These are phyloP conservation scores for Homarus gammarus DNA, from an alignment of 2,888 invertebrate species.

Conservation along the genomic window DNA sequence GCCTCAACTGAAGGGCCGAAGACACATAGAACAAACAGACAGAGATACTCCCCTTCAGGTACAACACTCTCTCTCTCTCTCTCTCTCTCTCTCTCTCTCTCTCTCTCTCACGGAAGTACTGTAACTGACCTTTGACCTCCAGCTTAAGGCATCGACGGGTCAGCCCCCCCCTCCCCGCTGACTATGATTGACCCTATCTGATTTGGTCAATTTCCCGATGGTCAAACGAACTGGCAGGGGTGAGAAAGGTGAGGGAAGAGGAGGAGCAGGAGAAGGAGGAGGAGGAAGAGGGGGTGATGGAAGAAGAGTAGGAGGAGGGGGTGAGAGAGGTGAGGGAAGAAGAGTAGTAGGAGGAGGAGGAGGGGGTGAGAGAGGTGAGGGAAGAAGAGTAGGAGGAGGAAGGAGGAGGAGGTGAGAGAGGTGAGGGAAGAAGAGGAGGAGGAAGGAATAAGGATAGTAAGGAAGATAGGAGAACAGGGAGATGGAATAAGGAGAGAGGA, in stretches of 20 bases:
- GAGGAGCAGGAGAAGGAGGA: neutral
- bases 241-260: neutral
- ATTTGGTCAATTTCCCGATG: neutral
- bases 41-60: too few species aligned
- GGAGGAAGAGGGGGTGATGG: neutral
- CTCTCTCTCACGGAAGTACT: neutral
- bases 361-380: neutral
- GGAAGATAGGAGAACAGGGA: too few species aligned
- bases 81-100: neutral
- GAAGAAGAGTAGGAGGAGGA: neutral
- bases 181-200: neutral
- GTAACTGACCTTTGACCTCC: neutral
- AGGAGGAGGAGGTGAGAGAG: neutral
- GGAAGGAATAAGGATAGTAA: neutral
- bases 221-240: neutral
- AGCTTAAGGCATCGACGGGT: neutral
- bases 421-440: neutral
- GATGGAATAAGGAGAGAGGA: neutral
- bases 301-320: neutral
- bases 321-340: neutral
- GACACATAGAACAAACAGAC: neutral
- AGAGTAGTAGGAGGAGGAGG: neutral
- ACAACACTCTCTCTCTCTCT: neutral
- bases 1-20: too few species aligned
- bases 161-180: neutral